Evolutionary conservation across 2,888 invertebrate species (phyloP).

Genomic region (Ophioninae sp.): DNA sequence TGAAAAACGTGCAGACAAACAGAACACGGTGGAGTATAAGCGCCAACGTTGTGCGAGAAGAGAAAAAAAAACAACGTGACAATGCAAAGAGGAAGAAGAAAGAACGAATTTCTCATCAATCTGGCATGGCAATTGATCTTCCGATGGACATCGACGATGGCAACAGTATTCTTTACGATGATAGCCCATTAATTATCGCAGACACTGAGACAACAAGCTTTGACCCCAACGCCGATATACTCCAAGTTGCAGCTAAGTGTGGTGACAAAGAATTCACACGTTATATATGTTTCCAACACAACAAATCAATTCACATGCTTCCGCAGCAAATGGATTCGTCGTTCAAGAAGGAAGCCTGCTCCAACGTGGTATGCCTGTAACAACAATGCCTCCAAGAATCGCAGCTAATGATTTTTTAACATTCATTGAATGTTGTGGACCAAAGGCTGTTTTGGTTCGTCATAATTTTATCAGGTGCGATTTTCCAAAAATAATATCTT

Average conservation of each 20-base stretch:
- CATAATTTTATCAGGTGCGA: conserved; percentile 37
- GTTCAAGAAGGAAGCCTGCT: conserved; percentile 24
- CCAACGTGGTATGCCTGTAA: conserved; percentile 5
- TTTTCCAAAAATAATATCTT: conserved; percentile 29
- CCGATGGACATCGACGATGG: conserved; percentile 18
- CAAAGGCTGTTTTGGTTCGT: conserved; percentile 27
- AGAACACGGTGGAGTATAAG: conserved; percentile 8
- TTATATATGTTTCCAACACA: conserved; percentile 33
- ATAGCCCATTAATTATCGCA: conserved; percentile 24
- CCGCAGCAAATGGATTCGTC: conserved; percentile 24
- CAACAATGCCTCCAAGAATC: conserved; percentile 28
- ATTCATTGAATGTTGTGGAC: conserved; percentile 33
- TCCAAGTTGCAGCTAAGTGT: conserved; percentile 37
- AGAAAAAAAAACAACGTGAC: conserved; percentile 27
- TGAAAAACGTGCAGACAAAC: conserved; percentile 1
- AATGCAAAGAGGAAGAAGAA: conserved; percentile 3
- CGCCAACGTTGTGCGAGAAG: conserved; percentile 24
- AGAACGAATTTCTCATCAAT: conserved; percentile 38
- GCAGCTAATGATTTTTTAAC: conserved; percentile 31
- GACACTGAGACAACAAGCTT: conserved; percentile 39
- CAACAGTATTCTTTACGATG: conserved; percentile 18
- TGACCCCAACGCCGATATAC: conserved; percentile 15
- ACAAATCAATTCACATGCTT: conserved; percentile 22
- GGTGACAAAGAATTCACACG: conserved; percentile 21
- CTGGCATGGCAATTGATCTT: conserved; percentile 21